These are phyloP conservation scores for Philopedon plagiatum DNA, from an alignment of 2,888 invertebrate species.

Conservation along the genomic window DNA sequence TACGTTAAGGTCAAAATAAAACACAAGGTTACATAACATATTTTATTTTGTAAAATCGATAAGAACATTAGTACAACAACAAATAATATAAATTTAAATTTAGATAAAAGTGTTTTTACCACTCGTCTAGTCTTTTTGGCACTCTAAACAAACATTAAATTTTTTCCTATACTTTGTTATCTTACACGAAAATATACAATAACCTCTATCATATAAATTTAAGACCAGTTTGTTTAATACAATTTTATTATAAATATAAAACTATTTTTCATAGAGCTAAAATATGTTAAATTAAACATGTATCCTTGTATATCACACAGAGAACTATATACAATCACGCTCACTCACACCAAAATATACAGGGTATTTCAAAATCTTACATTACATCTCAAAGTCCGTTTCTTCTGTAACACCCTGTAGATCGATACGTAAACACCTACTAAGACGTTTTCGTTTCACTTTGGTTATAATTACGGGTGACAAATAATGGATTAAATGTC, in stretches of 20 bases:
- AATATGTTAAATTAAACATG: conserved; percentile 22
- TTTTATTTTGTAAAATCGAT: conserved; percentile 22
- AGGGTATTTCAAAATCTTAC: conserved; percentile 21
- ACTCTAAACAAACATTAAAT: conserved; percentile 22
- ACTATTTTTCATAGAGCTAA: conserved; percentile 14
- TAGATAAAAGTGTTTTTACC: conserved; percentile 4
- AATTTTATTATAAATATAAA: conserved; percentile 29
- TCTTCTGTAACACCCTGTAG: conserved; percentile 29
- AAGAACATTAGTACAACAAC: conserved; percentile 32
- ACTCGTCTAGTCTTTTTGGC: conserved; percentile 40
- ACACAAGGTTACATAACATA: conserved; percentile 9
- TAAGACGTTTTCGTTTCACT: too few relatives aligned
- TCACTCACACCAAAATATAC: background rate
- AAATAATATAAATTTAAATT: conserved; percentile 23
- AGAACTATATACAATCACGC: conserved; percentile 14
- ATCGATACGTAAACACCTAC: conserved; percentile 7
- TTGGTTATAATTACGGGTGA: too few relatives aligned
- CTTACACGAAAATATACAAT: conserved; percentile 32
- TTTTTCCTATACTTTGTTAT: conserved; percentile 10
- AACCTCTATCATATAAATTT: background rate
- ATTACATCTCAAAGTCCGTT: background rate
- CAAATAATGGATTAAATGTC: too few relatives aligned
- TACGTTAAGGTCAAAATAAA: background rate
- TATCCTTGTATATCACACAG: conserved; percentile 16
- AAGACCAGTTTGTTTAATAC: conserved; percentile 28